A percentile compares a stretch with the other conserved stretches of the same genome.
Evolutionary conservation across 2,888 invertebrate genomes (phyloP).

Genomic region (Hecatera dysodea): DNA sequence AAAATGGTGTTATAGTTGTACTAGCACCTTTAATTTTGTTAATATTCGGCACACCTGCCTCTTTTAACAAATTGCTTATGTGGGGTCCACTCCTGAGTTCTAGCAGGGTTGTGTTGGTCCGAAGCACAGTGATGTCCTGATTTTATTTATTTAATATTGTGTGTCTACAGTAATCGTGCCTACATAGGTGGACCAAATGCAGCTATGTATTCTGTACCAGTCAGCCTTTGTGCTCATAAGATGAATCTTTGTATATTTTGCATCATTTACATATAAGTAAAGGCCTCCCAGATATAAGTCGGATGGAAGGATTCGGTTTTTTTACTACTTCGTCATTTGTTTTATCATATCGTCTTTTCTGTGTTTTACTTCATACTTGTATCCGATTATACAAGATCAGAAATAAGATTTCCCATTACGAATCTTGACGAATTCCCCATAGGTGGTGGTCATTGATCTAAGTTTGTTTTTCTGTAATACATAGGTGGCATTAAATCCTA

Average conservation of each 20-base stretch:
- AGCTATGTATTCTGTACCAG: no score
- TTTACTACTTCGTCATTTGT: not conserved
- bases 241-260: no score
- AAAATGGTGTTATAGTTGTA: not conserved
- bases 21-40: not conserved
- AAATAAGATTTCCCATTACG: constrained; percentile 21
- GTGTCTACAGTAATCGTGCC: no score
- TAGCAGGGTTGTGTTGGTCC: no score
- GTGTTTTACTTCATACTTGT: not conserved
- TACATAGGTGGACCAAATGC: no score
- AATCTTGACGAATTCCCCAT: constrained; percentile 4
- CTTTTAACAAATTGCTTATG: not conserved
- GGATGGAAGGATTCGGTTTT: no score
- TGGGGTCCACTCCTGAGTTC: no score
- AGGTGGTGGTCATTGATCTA: constrained; percentile 39
- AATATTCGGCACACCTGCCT: not conserved
- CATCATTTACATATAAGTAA: no score
- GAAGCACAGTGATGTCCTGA: no score
- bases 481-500: constrained; percentile 20
- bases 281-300: no score
- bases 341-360: not conserved
- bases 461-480: constrained; percentile 30
- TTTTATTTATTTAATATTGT: no score
- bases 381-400: constrained; percentile 14
- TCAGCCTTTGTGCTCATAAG: no score